Base-by-base conservation (phyloP, 2,888 invertebrate genomes). In the Dicroscelio sp. region DNA sequence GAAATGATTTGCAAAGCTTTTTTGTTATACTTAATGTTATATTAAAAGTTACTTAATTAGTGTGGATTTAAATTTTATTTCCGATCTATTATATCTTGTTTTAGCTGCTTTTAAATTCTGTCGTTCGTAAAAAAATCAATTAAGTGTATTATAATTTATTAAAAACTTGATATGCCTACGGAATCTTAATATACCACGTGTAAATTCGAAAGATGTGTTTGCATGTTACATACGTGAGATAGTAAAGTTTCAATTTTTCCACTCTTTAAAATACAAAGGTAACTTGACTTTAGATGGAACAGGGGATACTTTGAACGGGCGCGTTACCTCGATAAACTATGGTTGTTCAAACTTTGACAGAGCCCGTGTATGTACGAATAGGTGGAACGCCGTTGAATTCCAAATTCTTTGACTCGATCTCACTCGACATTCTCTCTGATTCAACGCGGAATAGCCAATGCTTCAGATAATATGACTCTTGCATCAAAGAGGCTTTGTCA, bases 311-410 rank as follows among this genome's bases (percentile, higher is more conserved):
- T 86, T 82, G 83, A 87, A 90, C 85, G 83, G 86, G 76, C 67
- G 67, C 82, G 89, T 85, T 89, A 87, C 86, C 73, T 88, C 88
- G 86, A 86, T 86, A 91, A 91, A 88, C 83, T 86, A 91, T 91
- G 84, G 86, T 84, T 91, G 88, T 83, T 91, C 91, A 88, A 91
- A 91, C 86, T 91, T 91, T 88, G 88, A 91, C 78, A 83, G 58
- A 85, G 43, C 58, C 75, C 69, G 82, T 80, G 88, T 84, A 83
- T 75, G 88, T 86, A 88, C 88, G 82, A 89, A 85, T 83, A 86
- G 80, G 86, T 86, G 71, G 90, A 90, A 84, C 86, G 83, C 78
- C 86, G 86, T 78, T 91, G 84, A 88, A 91, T 91, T 86, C 88
- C 88, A 88, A 88, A 91, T 91, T 91, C 88, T 91, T 91, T 91